Percentiles rank a stretch among this genome's conserved stretches.
phyloP scores from a whole-genome alignment of 2,888 invertebrate genomes.

The Coremacera marginata region DNA sequence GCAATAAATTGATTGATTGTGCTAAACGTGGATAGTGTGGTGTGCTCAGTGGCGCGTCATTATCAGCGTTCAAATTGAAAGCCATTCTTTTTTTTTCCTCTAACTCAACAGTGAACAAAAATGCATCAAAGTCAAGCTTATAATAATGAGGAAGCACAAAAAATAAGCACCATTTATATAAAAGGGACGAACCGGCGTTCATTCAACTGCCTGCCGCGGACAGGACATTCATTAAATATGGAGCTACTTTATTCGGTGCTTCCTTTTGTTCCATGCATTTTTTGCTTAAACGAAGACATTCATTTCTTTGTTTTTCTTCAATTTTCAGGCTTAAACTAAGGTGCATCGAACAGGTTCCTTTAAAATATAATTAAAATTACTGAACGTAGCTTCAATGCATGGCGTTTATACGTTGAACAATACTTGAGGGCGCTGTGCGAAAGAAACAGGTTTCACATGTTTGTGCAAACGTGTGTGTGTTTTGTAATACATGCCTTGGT shows the following conservation, averaged over 20 bases:
- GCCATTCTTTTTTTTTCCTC: slow-evolving; percentile 17
- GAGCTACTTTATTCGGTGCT: slow-evolving; percentile 14
- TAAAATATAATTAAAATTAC: slow-evolving; percentile 30
- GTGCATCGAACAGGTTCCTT: slow-evolving; percentile 33
- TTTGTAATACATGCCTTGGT: neutral
- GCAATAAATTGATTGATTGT: slow-evolving; percentile 29
- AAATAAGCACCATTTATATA: neutral
- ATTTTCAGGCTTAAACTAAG: neutral
- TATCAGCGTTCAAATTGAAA: slow-evolving; percentile 22
- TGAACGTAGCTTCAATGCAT: slow-evolving; percentile 15
- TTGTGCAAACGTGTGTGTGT: neutral
- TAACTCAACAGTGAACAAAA: neutral
- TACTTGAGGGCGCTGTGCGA: neutral
- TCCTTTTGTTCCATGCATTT: neutral
- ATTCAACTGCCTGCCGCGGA: slow-evolving; percentile 34
- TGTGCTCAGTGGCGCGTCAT: slow-evolving; percentile 25
- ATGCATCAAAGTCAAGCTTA: neutral
- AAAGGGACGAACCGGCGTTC: slow-evolving; percentile 9
- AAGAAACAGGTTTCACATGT: neutral
- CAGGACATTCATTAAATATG: slow-evolving; percentile 41
- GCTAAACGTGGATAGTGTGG: neutral
- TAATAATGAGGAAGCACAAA: neutral
- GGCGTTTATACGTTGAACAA: slow-evolving; percentile 29
- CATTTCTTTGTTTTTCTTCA: neutral
- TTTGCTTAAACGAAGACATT: neutral